These are phyloP conservation scores for Podotricha telesiphe DNA, from an alignment of 2,888 invertebrate genomes.

Conservation along the genomic window DNA sequence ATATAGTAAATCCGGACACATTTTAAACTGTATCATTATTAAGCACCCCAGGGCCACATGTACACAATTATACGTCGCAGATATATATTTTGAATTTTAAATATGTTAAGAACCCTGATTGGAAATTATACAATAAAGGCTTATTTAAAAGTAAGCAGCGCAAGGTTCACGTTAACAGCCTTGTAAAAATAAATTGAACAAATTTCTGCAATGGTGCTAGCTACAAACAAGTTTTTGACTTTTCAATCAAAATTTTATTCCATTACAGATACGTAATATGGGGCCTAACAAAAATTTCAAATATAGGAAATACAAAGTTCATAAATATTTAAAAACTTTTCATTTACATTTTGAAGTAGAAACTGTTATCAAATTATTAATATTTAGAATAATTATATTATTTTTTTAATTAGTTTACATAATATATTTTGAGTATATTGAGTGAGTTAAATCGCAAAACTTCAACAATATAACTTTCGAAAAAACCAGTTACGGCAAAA, in stretches of 20 bases:
- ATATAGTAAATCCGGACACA: too few species aligned
- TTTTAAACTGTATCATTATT: background rate
- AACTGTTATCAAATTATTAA: background rate
- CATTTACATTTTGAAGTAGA: background rate
- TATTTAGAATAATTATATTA: background rate
- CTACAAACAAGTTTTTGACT: slow-evolving; percentile 9
- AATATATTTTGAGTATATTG: background rate
- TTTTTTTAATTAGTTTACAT: slow-evolving; percentile 1
- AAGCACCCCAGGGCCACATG: background rate
- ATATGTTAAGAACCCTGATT: slow-evolving; percentile 3
- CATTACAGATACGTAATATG: background rate
- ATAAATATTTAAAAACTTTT: background rate
- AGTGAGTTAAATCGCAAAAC: slow-evolving; percentile 6
- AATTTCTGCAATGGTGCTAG: slow-evolving; percentile 6
- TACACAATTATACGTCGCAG: background rate
- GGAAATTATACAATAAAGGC: slow-evolving; percentile 1
- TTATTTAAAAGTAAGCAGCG: slow-evolving; percentile 10
- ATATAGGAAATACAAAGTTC: background rate
- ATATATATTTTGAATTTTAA: slow-evolving; percentile 6
- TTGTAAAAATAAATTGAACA: slow-evolving; percentile 16
- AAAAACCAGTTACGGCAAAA: slow-evolving; percentile 23
- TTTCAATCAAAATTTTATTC: slow-evolving; percentile 10
- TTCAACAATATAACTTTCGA: slow-evolving; percentile 7
- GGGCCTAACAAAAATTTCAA: too few species aligned
- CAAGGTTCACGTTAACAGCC: slow-evolving; percentile 11